Base-by-base conservation (phyloP, 2,888 invertebrate genomes). In the Tetrapedia diversipes region DNA sequence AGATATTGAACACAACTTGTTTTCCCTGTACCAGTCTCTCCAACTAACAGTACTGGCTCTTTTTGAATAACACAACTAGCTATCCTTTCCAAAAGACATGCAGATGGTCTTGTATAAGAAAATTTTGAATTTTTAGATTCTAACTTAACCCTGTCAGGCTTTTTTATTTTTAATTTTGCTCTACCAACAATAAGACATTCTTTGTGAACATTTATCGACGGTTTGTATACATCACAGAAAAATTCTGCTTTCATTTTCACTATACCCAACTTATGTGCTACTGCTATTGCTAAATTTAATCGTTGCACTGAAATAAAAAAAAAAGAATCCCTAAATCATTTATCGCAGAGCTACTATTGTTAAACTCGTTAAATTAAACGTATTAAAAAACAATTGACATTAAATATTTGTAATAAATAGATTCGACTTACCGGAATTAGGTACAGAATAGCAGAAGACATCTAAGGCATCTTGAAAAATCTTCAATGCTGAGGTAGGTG, bases 21-120 rank as follows among this genome's bases (percentile, higher is more conserved):
- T 93, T 99, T 99, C 0, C 99, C 99, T 0, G 98, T 98, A 56
- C 99, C 99, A 0, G 99, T 99, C 93, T 99, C 99, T 34, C 99
- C 99, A 0, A 99, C 98, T 7, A 99, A 93, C 6, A 99, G 92
- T 1, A 99, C 97, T 0, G 99, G 98, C 90, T 99, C 99, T 59
- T 95, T 95, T 60, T 96, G 94, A 0, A 93, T 93, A 0, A 99
- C 95, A 88, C 97, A 97, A 77, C 96, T 96, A 24, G 97, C 95
- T 61, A 99, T 95, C 29, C 96, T 94, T 92, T 99, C 99, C 47
- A 99, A 92, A 56, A 98, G 93, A 88, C 95, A 95, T 0, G 96
- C 94, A 0, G 97, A 95, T 67, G 96, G 95, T 41, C 96, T 94
- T 0, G 98, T 98, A 87, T 97, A 96, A 0, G 96, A 97, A 92